A percentile compares a stretch with the other conserved stretches of the same genome.
phyloP scores from a whole-genome alignment of 1,140 invertebrate species.

The Platorchestia sp. region DNA sequence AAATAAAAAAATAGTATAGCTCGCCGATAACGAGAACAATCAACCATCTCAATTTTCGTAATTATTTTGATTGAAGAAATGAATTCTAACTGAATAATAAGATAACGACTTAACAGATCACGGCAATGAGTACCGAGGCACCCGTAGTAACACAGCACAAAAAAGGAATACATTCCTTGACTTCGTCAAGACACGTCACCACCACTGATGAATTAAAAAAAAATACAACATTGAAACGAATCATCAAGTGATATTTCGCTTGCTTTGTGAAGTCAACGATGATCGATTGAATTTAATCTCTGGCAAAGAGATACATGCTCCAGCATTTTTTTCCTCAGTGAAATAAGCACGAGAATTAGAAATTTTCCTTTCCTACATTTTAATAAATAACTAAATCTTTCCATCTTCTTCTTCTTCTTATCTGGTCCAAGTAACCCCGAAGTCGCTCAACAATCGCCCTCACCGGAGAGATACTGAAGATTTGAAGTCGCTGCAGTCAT shows the following conservation, averaged over 20 bases:
- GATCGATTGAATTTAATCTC: background rate
- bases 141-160: background rate
- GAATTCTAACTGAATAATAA: background rate
- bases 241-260: background rate
- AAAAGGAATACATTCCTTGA: background rate
- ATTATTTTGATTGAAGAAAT: background rate
- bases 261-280: background rate
- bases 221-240: background rate
- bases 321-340: background rate
- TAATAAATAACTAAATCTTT: background rate
- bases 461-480: background rate
- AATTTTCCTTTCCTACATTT: background rate
- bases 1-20: background rate
- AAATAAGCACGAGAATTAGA: background rate
- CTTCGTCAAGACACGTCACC: background rate
- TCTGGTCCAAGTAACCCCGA: background rate
- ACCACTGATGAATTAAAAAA: background rate
- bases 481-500: slow-evolving; percentile 16
- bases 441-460: slow-evolving; percentile 16
- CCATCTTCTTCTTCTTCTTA: background rate
- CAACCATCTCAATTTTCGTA: background rate
- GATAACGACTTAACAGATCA: background rate
- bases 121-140: background rate
- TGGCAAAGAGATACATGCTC: background rate
- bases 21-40: background rate